Evolutionary conservation across 2,113 vertebrate genomes (phyloP).

Genomic region (Pachyramphus minor): DNA sequence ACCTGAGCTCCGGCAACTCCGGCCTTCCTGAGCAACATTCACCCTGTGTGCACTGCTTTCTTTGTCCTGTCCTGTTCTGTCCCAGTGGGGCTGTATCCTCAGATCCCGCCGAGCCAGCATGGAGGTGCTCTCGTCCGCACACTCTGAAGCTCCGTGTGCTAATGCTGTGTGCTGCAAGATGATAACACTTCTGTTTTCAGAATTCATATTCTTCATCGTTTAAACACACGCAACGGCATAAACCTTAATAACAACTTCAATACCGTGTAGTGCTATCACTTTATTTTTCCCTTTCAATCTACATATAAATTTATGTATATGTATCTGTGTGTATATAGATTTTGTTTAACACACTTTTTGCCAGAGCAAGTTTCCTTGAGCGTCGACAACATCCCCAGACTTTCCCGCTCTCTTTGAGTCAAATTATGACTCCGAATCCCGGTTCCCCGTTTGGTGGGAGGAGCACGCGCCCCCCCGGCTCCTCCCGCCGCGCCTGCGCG

Average conservation of each 20-base stretch:
- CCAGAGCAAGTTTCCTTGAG: neutral
- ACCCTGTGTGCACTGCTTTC: fast-evolving
- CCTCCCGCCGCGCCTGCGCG: conserved; percentile 61
- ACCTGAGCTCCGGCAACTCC: neutral
- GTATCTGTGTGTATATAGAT: neutral
- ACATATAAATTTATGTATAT: neutral
- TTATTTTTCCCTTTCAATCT: neutral
- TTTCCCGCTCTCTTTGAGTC: neutral
- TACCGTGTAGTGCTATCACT: neutral
- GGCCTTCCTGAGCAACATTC: no score
- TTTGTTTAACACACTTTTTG: neutral
- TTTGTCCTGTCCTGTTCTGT: fast-evolving
- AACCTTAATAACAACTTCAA: neutral
- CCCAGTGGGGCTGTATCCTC: neutral
- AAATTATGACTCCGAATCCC: fast-evolving
- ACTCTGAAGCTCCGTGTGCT: fast-evolving
- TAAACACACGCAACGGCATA: neutral
- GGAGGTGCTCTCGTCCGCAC: fast-evolving
- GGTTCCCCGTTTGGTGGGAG: neutral
- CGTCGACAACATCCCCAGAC: fast-evolving
- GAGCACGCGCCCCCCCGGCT: neutral
- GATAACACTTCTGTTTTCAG: neutral
- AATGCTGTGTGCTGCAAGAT: neutral
- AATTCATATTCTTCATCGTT: neutral
- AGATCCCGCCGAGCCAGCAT: neutral